Conservation (phyloP, 2,888 invertebrate genomes). For the Dasysyrphus albostriatus region DNA sequence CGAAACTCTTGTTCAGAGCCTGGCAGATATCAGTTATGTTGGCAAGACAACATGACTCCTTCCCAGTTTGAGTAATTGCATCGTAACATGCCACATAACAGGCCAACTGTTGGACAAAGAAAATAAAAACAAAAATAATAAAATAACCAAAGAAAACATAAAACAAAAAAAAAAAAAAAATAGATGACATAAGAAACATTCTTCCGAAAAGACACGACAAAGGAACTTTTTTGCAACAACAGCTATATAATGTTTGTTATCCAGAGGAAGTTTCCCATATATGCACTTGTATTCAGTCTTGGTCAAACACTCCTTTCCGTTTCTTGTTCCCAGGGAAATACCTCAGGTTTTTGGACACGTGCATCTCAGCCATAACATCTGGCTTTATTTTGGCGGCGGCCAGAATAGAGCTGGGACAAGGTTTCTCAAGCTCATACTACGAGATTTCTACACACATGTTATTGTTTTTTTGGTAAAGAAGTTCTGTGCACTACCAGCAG, state of each 20-base stretch:
- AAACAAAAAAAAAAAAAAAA: not conserved
- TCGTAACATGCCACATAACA: conserved; percentile 71
- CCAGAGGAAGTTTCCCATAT: conserved; percentile 50
- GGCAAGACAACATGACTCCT: conserved; percentile 74
- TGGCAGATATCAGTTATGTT: conserved; percentile 40
- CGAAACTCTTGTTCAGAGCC: conserved; percentile 45
- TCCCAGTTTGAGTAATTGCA: conserved; percentile 69
- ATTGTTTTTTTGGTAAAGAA: conserved; percentile 12
- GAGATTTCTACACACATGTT: conserved; percentile 8
- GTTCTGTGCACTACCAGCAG: conserved; percentile 5
- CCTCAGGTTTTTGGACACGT: conserved; percentile 49
- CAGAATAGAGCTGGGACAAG: not conserved
- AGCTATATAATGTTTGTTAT: conserved; percentile 1
- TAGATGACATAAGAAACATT: conserved; percentile 63
- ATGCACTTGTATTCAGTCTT: conserved; percentile 18
- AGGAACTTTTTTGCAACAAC: conserved; percentile 52
- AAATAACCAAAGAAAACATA: conserved; percentile 7
- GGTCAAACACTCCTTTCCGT: conserved; percentile 56
- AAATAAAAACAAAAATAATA: conserved; percentile 1
- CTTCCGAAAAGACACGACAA: conserved; percentile 57
- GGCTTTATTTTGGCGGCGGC: not conserved
- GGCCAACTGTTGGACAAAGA: conserved; percentile 66
- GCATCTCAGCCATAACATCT: conserved; percentile 21
- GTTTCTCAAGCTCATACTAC: conserved; percentile 30
- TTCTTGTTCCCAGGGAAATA: conserved; percentile 35